Evolutionary conservation across 2,888 invertebrate species (phyloP), one percentile per base, ranked within the genome.

Genomic region (Coenonympha glycerion): DNA sequence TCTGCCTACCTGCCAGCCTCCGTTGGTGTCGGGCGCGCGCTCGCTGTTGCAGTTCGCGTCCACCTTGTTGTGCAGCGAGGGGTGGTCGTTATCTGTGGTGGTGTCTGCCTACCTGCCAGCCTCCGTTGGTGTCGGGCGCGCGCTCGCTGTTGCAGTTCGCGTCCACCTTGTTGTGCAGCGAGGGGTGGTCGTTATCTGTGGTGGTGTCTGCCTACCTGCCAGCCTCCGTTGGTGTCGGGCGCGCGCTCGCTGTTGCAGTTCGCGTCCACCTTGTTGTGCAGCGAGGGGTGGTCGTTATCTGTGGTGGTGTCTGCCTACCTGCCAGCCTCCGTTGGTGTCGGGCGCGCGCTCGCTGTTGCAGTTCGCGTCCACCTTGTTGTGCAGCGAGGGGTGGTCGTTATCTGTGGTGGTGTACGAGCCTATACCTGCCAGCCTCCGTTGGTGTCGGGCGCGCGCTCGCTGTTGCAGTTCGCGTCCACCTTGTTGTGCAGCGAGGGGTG

Each of bases 381-480:
- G 80, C 2, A 79, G 66, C 1, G 87, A 84, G 0, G 87, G 84
- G 47, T 85, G 87, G 6, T 88, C 87, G 57, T 88, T n/a, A n/a
- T n/a, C n/a, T n/a, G n/a, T n/a, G n/a, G n/a, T 28, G n/a, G 11
- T 28, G 19, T 9, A 11, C 4, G 4, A 11, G 21, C 31, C 6
- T n/a, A n/a, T 1, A 79, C 81, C 79, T 82, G 85, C 84, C 84
- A 85, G 0, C 83, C 82, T 0, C 80, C 84, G 49, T 84, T 79
- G 11, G 74, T 76, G 8, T 76, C 78, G 0, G 61, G 74, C 0
- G 61, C 49, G 49, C 64, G 69, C 59, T 84, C 81, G 0, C 73
- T 63, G 54, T 84, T 84, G 57, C 83, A 83, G 61, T 87, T 86
- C 51, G 72, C 80, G 56, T 85, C 85, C 1, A 79, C 66, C 48